Evolutionary conservation across 1,140 invertebrate species (phyloP), one percentile per base, ranked within the genome.

Genomic region (Drosophila sturtevanti): DNA sequence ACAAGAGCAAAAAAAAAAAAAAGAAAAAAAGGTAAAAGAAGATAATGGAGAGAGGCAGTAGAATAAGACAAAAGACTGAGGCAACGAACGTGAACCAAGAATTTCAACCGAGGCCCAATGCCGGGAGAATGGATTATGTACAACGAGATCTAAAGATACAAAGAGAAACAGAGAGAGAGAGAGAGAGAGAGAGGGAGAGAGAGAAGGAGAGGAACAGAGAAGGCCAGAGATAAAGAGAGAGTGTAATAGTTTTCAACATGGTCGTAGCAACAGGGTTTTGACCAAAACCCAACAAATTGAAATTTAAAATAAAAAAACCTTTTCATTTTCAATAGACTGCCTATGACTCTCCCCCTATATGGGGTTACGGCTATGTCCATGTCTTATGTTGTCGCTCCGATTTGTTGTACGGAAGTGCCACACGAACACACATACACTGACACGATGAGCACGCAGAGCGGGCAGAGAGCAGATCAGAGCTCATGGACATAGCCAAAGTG

Each of bases 1-100:
- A 70, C 62, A 58, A 64, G 12, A 38, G 37, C n/a, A n/a, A 38
- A n/a, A n/a, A 9, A 48, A 4, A 4, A 48, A 31, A 31, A 31
- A 24, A 2, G 2, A 4, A 31, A 31, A 6, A n/a, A n/a, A n/a
- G n/a, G n/a, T n/a, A 4, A 35, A 10, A 4, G 38, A 41, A 6
- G n/a, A 41, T 58, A 18, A 52, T 38, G 34, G 62, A 62, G 62
- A 65, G 63, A 64, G 34, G 51, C 35, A 27, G 16, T 27, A 63
- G 63, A 70, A 72, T 21, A 77, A 87, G 78, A 87, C 84, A 87
- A 87, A 87, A 87, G 82, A 87, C 82, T 87, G 37, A 89, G 51
- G 84, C 82, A 89, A 73, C 79, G 84, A 87, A 87, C 84, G 77
- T 76, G 79, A 84, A 89, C 66, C 59, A 77, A 79, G 81, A 85